Conservation (phyloP, 2,113 vertebrate genomes). For the Climacteris rufus region DNA sequence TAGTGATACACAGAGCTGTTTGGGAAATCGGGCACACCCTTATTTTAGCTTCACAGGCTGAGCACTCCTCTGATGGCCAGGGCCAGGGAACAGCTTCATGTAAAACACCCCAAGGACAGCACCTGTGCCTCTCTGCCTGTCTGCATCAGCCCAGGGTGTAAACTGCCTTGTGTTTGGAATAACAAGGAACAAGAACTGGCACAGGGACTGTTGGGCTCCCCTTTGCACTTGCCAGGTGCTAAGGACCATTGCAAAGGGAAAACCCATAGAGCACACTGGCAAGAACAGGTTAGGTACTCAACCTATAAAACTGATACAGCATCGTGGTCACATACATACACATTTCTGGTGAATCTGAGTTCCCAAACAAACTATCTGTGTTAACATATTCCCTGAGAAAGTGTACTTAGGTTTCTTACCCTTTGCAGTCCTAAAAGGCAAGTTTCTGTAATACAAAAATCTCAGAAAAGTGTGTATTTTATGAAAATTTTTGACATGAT, state of each 20-base stretch:
- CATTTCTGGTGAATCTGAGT: neutral
- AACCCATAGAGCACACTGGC: neutral
- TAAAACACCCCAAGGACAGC: neutral
- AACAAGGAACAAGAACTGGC: neutral
- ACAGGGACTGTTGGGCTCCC: neutral
- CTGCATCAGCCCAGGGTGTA: neutral
- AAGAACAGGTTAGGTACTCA: neutral
- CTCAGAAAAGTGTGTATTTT: neutral
- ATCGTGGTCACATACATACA: fast-evolving
- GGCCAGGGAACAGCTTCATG: fast-evolving
- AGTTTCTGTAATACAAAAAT: neutral
- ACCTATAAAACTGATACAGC: neutral
- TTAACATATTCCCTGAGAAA: neutral
- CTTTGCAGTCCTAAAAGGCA: neutral
- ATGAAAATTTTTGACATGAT: neutral
- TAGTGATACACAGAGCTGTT: fast-evolving
- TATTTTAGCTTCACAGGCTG: neutral
- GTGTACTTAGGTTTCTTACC: neutral
- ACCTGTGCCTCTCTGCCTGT: neutral
- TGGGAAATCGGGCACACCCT: fast-evolving
- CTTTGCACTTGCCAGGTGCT: neutral
- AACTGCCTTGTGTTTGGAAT: neutral
- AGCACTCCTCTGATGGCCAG: neutral
- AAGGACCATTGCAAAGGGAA: neutral
- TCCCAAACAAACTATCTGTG: neutral